Percentiles rank a stretch among this genome's conserved stretches.
phyloP scores from a whole-genome alignment of 2,888 invertebrate species.

The Lycaena phlaeas region DNA sequence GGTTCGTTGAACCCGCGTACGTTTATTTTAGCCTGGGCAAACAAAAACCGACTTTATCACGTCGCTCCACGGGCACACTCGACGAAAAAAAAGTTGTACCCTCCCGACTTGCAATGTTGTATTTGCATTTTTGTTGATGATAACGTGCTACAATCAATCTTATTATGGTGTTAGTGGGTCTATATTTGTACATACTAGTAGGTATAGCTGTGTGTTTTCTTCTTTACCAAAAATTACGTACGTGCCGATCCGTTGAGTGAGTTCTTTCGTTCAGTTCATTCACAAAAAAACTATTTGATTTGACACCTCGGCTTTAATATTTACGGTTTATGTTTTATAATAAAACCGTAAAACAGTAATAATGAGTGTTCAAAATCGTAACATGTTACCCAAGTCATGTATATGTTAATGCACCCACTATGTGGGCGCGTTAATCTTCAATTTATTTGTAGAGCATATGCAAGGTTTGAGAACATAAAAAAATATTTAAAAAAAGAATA shows the following conservation, averaged over 20 bases:
- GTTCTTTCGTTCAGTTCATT: slow-evolving; percentile 30
- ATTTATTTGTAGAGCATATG: no score
- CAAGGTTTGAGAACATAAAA: no score
- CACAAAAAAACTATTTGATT: slow-evolving; percentile 37
- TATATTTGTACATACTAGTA: no score
- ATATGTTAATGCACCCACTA: no score
- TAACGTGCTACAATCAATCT: slow-evolving; percentile 10
- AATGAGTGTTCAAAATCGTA: no score
- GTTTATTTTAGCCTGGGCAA: slow-evolving; percentile 13
- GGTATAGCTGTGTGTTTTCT: slow-evolving; percentile 22
- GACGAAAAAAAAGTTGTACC: slow-evolving; percentile 11
- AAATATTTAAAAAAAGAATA: no score
- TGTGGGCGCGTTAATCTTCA: no score
- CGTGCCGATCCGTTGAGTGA: slow-evolving; percentile 39
- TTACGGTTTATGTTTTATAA: no score
- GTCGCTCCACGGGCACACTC: slow-evolving; percentile 11
- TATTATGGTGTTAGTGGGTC: no score
- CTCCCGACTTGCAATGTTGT: slow-evolving; percentile 13
- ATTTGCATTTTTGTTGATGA: slow-evolving; percentile 11
- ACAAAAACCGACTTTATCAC: slow-evolving; percentile 16
- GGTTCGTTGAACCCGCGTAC: slow-evolving; percentile 44
- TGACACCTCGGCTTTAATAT: slow-evolving; percentile 27
- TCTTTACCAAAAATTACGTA: slow-evolving; percentile 25
- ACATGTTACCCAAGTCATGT: no score
- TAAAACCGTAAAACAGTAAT: no score